Evolutionary conservation across 2,888 invertebrate species (phyloP), one percentile per base, ranked within the genome.

Genomic region (Melinopterus prodromus): DNA sequence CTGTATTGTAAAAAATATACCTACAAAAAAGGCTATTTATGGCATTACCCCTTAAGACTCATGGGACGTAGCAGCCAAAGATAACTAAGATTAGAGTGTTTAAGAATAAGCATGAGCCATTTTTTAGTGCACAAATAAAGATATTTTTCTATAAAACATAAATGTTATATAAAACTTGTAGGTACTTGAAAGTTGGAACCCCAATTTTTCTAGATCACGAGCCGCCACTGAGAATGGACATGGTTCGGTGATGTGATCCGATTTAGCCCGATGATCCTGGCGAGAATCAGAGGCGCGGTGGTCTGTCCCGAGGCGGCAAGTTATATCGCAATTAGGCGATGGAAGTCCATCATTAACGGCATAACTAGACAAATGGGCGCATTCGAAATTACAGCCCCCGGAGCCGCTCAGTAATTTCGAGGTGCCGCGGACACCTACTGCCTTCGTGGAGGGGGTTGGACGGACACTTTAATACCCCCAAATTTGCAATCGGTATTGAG

Each of bases 301-400:
- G 88, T 88, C 88, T 85, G 83, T 82, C 82, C 86, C 85, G 85
- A 84, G 87, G 86, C 88, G 87, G 87, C 86, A 83, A 84, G 85
- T 86, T 86, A 87, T 86, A 85, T 86, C 84, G 86, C 86, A 87
- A 87, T 87, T 87, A 87, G 85, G 35, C 84, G 86, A 84, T 86
- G 87, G 88, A 87, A 88, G 88, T 87, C 88, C 88, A 88, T 89
- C 88, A 89, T 89, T 89, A 89, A 89, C 88, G 88, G 88, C 87
- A 88, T 89, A 89, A 89, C 89, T 89, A 89, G 89, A 89, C 89
- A 89, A 89, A 89, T 89, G 89, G 88, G 88, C 87, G 86, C 84
- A 83, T 82, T 86, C 86, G 85, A 88, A 88, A 89, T 89, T 89
- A 88, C 86, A 85, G 85, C 87, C 86, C 84, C 84, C 80, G 78